Evolutionary conservation across 2,888 invertebrate species (phyloP).

Genomic region (Rotaria magnacalcarata): DNA sequence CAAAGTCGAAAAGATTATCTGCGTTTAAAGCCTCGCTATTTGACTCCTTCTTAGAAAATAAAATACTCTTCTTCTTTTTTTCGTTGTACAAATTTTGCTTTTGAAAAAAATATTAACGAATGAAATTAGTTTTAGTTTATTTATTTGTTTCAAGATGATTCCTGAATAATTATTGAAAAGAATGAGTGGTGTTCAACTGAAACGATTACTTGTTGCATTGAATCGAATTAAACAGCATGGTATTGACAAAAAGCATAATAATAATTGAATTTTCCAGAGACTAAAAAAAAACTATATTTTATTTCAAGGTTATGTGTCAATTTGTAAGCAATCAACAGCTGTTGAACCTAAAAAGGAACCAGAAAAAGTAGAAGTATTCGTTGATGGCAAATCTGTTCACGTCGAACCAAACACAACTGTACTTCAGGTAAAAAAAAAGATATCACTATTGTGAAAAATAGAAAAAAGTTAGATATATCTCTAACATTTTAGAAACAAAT

Average conservation of each 20-base stretch:
- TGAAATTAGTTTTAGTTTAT: not conserved
- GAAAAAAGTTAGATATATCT: too few relatives aligned
- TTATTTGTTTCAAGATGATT: not conserved
- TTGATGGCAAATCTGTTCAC: conserved; percentile 87
- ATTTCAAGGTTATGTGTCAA: not conserved
- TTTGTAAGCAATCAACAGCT: conserved; percentile 31
- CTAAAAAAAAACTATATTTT: not conserved
- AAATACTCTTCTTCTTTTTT: not conserved
- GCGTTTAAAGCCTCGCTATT: conserved; percentile 14
- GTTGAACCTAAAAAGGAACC: conserved; percentile 51
- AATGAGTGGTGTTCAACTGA: conserved; percentile 29
- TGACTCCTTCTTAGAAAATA: not conserved
- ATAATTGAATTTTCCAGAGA: not conserved
- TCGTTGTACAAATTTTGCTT: not conserved
- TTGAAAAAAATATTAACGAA: not conserved
- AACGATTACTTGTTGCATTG: conserved; percentile 24
- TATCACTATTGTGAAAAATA: too few relatives aligned
- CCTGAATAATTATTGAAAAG: not conserved
- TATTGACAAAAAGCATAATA: not conserved
- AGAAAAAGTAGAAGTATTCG: conserved; percentile 78
- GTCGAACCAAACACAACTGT: conserved; percentile 95
- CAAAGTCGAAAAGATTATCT: conserved; percentile 42
- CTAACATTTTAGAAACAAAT: too few relatives aligned
- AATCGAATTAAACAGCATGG: conserved; percentile 30
- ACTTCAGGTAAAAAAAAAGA: conserved; percentile 69